A percentile compares a stretch with the other conserved stretches of the same genome.
phyloP scores from a whole-genome alignment of 2,888 invertebrate genomes.

The Chrysolina oricalcia region DNA sequence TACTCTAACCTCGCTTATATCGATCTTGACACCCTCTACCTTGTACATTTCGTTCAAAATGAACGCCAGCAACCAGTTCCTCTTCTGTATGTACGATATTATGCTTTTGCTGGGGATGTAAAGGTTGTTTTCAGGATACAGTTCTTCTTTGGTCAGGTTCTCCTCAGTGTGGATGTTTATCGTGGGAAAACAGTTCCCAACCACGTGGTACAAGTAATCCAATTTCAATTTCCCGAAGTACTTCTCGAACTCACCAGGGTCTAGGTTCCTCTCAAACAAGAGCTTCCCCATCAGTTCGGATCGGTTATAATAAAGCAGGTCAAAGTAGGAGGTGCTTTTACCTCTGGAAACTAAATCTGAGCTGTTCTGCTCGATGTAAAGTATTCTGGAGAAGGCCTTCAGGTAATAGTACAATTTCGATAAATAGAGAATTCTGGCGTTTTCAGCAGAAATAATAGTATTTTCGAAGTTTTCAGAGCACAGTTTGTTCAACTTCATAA shows the following conservation, averaged over 20 bases:
- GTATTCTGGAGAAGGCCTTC: slow-evolving; percentile 74
- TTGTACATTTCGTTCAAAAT: slow-evolving; percentile 79
- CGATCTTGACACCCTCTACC: slow-evolving; percentile 71
- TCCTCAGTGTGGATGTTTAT: slow-evolving; percentile 73
- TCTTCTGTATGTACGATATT: slow-evolving; percentile 77
- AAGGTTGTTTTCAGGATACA: slow-evolving; percentile 66
- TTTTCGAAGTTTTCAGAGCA: slow-evolving; percentile 60
- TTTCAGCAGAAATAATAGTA: slow-evolving; percentile 42
- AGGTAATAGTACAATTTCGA: slow-evolving; percentile 76
- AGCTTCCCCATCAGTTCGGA: slow-evolving; percentile 79
- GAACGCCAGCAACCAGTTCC: slow-evolving; percentile 81
- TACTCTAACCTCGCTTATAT: slow-evolving; percentile 73
- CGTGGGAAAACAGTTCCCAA: slow-evolving; percentile 82
- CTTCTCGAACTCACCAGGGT: slow-evolving; percentile 80
- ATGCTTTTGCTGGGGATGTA: slow-evolving; percentile 73
- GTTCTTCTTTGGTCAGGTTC: slow-evolving; percentile 73
- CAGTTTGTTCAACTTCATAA: slow-evolving; percentile 74
- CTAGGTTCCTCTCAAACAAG: slow-evolving; percentile 79
- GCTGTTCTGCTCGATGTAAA: slow-evolving; percentile 66
- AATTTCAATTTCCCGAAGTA: slow-evolving; percentile 81
- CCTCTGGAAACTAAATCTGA: slow-evolving; percentile 65
- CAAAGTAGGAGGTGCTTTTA: slow-evolving; percentile 72
- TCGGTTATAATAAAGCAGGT: slow-evolving; percentile 74
- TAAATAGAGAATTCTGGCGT: slow-evolving; percentile 68
- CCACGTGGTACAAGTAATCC: slow-evolving; percentile 83